phyloP scores from a whole-genome alignment of 1,140 invertebrate genomes.

The Coboldia fuscipes region DNA sequence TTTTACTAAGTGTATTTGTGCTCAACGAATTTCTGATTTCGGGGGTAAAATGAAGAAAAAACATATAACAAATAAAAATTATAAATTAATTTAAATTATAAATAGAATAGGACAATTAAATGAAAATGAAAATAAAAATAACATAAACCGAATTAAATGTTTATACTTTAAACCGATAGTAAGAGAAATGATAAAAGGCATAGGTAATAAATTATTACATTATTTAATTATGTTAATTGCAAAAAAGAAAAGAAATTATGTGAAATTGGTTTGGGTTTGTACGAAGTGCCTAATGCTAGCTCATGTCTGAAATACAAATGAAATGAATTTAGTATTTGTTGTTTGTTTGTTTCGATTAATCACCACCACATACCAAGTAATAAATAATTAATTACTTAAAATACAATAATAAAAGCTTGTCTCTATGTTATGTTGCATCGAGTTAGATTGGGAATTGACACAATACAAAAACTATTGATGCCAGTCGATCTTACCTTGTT shows the following conservation, averaged over 20 bases:
- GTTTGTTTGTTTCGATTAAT: neutral
- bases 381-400: too few species aligned
- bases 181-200: neutral
- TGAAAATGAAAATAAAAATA: conserved; percentile 2
- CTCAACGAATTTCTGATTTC: conserved; percentile 11
- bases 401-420: too few species aligned
- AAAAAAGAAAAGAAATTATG: conserved; percentile 2
- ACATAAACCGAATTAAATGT: conserved; percentile 1
- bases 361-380: too few species aligned
- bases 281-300: neutral
- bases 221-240: neutral
- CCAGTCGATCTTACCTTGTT: conserved; percentile 1
- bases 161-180: neutral
- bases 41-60: conserved; percentile 8
- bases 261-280: conserved; percentile 1
- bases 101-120: conserved; percentile 3
- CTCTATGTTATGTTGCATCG: too few species aligned
- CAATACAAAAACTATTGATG: too few species aligned
- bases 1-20: conserved; percentile 15
- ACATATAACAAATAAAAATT: conserved; percentile 7
- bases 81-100: conserved; percentile 3
- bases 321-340: neutral
- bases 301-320: conserved; percentile 1
- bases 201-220: neutral
- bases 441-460: too few species aligned